Conservation (phyloP, 2,888 invertebrate species). For the Drosophila diplacantha region DNA sequence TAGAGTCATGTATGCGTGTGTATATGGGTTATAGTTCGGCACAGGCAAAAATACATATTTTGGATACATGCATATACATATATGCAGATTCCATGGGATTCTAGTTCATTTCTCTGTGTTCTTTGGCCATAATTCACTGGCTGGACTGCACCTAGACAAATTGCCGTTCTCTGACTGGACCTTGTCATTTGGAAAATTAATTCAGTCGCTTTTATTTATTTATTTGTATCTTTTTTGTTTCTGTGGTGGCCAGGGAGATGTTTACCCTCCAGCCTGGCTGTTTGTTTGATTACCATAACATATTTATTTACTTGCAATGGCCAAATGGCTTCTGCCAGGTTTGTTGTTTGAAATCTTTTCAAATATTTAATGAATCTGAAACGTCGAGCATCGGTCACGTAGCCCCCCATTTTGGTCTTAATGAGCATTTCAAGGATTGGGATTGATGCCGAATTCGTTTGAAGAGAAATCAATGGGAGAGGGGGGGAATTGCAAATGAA, state of each 20-base stretch:
- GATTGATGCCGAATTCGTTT: slow-evolving; percentile 21
- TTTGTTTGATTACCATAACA: slow-evolving; percentile 15
- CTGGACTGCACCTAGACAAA: slow-evolving; percentile 40
- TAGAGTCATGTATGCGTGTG: slow-evolving; percentile 18
- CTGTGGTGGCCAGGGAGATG: not conserved
- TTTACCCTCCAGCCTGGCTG: slow-evolving; percentile 15
- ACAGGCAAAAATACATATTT: slow-evolving; percentile 2
- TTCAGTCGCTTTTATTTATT: slow-evolving; percentile 4
- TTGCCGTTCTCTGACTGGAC: slow-evolving; percentile 28
- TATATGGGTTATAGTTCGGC: slow-evolving; percentile 30
- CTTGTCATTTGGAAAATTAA: slow-evolving; percentile 36
- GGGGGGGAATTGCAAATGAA: not conserved
- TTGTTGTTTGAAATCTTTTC: slow-evolving; percentile 15
- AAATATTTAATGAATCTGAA: slow-evolving; percentile 26
- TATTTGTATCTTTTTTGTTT: slow-evolving; percentile 14
- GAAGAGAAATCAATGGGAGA: slow-evolving; percentile 9
- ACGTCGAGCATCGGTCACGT: slow-evolving; percentile 19
- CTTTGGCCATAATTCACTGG: slow-evolving; percentile 23
- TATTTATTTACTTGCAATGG: slow-evolving; percentile 28
- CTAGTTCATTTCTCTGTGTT: slow-evolving; percentile 5
- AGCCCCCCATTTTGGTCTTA: slow-evolving; percentile 23
- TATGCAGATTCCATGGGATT: slow-evolving; percentile 52
- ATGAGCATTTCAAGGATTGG: slow-evolving; percentile 24
- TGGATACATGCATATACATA: slow-evolving; percentile 18
- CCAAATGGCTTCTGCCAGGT: not conserved